phyloP scores from a whole-genome alignment of 1,140 invertebrate genomes.

The Drosophila repletoides region DNA sequence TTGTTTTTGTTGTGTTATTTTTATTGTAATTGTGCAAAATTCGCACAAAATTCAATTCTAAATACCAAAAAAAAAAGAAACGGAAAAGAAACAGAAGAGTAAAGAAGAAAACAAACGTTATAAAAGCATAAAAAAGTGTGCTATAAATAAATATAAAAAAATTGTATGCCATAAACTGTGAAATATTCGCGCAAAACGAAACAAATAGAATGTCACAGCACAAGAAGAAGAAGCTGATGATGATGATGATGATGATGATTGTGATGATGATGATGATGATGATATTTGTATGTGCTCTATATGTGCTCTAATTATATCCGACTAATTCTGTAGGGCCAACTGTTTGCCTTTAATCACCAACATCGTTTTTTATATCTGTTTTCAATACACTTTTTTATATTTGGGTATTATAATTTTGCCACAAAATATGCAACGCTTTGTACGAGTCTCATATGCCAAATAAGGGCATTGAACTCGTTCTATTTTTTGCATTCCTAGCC shows the following conservation, averaged over 20 bases:
- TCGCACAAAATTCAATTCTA: too few relatives aligned
- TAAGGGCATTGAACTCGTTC: too few relatives aligned
- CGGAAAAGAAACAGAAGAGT: too few relatives aligned
- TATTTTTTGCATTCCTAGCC: not conserved
- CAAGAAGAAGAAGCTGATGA: too few relatives aligned
- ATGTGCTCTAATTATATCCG: conserved; percentile 8
- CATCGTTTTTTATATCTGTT: not conserved
- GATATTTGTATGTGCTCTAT: too few relatives aligned
- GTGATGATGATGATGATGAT: too few relatives aligned
- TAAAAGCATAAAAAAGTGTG: conserved; percentile 15
- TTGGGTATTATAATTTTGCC: not conserved
- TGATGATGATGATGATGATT: too few relatives aligned
- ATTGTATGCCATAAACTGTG: conserved; percentile 12
- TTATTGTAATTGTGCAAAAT: conserved; percentile 14
- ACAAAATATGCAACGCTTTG: not conserved
- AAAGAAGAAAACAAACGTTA: not conserved
- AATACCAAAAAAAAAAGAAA: too few relatives aligned
- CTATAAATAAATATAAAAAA: conserved; percentile 14
- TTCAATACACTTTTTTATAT: too few relatives aligned
- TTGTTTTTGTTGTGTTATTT: too few relatives aligned
- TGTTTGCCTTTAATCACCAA: not conserved
- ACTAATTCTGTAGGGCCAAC: not conserved
- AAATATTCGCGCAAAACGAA: conserved; percentile 8
- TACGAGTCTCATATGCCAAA: too few relatives aligned
- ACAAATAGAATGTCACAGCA: not conserved